Evolutionary conservation across 2,113 vertebrate species (phyloP), one percentile per base, ranked within the genome.

Genomic region (Oreotrochilus melanogaster): DNA sequence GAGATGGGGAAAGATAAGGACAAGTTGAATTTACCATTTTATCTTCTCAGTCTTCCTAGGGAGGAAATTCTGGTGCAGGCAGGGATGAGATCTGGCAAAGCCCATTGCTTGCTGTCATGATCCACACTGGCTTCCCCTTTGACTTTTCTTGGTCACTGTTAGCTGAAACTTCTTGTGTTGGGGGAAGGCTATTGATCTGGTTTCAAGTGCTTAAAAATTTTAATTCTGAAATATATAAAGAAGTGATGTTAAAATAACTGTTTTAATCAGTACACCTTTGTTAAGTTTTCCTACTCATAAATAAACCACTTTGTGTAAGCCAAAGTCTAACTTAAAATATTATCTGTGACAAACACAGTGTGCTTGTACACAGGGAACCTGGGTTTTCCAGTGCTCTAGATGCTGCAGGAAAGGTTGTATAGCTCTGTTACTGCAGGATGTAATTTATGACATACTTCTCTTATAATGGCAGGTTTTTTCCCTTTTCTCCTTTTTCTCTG

Each of bases 281-380:
- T 92, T 89, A 93, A 76, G 64, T 94, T 92, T 90, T 90, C 78
- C 92, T 93, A 74, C 54, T 89, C 74, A 35, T 71, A 92, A 97
- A 86, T 84, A 93, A 97, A 94, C 69, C 71, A 86, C 65, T 89
- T 89, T 82, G 78, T 53, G 33, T 86, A 73, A 93, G 54, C 65
- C 60, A 86, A 86, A 92, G 80, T 90, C 65, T 85, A 50, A 87
- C 47, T 95, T 91, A 45, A 79, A 94, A 28, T 75, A 45, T 67
- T 90, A 87, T 91, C 69, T 53, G 74, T 7, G 24, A 73, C 70
- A 92, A 61, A 82, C 27, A 78, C 5, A 2, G 15, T 43, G 39
- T 51, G 57, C 25, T 8, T 37, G 10, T 43, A 30, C 57, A 79
- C 48, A 24, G n/a, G 58, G 33, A 50, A 74, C 61, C 70, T 86